Base-by-base conservation (phyloP, 2,797 vertebrate species). In the Lepilemur septentrionalis region DNA sequence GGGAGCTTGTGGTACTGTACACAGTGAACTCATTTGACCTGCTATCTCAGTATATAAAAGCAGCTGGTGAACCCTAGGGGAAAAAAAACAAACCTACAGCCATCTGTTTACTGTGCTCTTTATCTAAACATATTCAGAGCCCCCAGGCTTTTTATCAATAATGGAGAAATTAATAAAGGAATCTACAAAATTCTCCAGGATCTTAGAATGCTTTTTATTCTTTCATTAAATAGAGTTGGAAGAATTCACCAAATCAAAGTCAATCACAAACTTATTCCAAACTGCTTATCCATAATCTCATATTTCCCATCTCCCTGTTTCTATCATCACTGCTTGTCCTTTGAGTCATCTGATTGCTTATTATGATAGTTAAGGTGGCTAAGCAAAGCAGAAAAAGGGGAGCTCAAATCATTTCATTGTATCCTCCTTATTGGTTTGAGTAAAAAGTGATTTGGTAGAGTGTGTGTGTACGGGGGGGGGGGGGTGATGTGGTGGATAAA, bases 1-100 rank as follows among this genome's bases (percentile, higher is more conserved):
- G 83, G 81, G 88, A 94, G 92, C 86, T 88, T 96, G 69, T 81
- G 69, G 93, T 93, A 72, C 65, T 79, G 89, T 89, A 91, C 18
- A 65, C 72, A 97, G 86, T n/a, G 96, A 89, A 93, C 84, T 96
- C 96, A 97, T 97, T 4, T 15, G 89, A 97, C 96, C 75, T 13
- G 61, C 80, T 96, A 95, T 95, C 87, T 96, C 85, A 89, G 65
- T n/a, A 20, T 83, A 97, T 84, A 93, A 95, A 96, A 93, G 96
- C 15, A 46, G 96, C 70, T 94, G 13, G 15, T 93, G 50, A 98
- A 89, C 46, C 79, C 82, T 89, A 32, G 55, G 38, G 91, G 17
- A 59, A 72, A 70, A 12, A 65, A 94, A 63, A 50, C 86, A 98
- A 98, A 90, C 18, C 61, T 90, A 97, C 50, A 79, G 91, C 7